A percentile compares a stretch with the other conserved stretches of the same genome.
Conservation (phyloP, 2,113 vertebrate genomes). For the Hippotragus niger region DNA sequence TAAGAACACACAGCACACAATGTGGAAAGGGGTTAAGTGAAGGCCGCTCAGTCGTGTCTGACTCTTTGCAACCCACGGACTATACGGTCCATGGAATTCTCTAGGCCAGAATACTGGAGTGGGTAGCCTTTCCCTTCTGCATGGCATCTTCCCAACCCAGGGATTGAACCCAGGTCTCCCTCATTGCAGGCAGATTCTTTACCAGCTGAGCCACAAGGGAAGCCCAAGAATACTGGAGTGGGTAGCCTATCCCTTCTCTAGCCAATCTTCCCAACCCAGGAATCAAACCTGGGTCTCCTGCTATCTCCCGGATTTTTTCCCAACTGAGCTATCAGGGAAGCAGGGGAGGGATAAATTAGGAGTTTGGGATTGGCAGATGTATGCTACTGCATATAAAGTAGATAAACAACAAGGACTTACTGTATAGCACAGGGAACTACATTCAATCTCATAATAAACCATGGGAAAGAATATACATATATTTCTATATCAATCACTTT, state of each 20-base stretch:
- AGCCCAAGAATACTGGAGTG: background rate
- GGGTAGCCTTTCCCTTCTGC: background rate
- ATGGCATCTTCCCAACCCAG: background rate
- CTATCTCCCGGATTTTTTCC: background rate
- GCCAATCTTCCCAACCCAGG: background rate
- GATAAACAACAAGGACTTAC: background rate
- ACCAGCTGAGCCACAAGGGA: background rate
- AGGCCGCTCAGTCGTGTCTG: accelerated
- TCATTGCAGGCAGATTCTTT: background rate
- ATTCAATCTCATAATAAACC: background rate
- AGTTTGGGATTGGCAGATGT: background rate
- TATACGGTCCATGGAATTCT: background rate
- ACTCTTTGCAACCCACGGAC: accelerated
- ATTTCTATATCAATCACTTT: background rate
- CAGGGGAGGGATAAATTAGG: background rate
- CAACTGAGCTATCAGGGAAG: background rate
- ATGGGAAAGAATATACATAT: background rate
- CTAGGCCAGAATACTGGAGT: background rate
- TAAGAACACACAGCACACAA: background rate
- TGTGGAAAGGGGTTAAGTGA: background rate
- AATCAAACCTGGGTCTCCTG: background rate
- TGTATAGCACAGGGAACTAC: background rate
- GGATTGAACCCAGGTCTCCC: background rate
- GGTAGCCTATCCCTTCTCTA: background rate
- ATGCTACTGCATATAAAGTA: background rate